Evolutionary conservation across 2,113 vertebrate species (phyloP), one percentile per base, ranked within the genome.

Genomic region (Muscicapa adusta): DNA sequence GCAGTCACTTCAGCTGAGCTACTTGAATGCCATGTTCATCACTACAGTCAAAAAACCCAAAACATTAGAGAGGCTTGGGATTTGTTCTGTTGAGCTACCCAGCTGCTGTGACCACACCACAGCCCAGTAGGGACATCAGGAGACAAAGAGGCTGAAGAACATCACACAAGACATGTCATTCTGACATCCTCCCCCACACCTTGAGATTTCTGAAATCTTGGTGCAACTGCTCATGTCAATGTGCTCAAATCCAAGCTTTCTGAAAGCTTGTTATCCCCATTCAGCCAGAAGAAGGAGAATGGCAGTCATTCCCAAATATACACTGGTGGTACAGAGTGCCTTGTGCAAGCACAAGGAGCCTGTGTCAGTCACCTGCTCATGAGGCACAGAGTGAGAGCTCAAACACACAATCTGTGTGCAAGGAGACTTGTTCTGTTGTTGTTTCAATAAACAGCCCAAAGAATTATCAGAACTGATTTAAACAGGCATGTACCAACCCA

Each of bases 261-360:
- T 15, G 23, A 26, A 60, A 85, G 56, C 65, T 93, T 1, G 0
- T 81, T 84, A 67, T 12, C 84, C 67, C 76, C 66, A 47, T 67
- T 78, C 65, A 63, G 4, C 20, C 38, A 56, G 57, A 62, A 51
- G 31, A 53, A 58, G 51, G 29, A 51, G 73, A 89, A 36, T 4
- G 51, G 25, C 72, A 89, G 56, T 15, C 4, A 0, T 10, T 78
- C n/a, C 60, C 48, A 77, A 60, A 24, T 9, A 78, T 34, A 51
- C 0, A 0, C 26, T 74, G 28, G 14, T 38, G 24, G 24, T 5
- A n/a, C 29, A 28, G 34, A 34, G 31, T 28, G 60, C 42, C 25
- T 73, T 62, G 33, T 29, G 63, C 51, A 66, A 76, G 45, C 8
- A 62, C 76, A 58, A 56, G 13, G 51, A 92, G 38, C 47, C 28